Evolutionary conservation across 2,113 vertebrate genomes (phyloP).

Genomic region (Tupaia chinensis): DNA sequence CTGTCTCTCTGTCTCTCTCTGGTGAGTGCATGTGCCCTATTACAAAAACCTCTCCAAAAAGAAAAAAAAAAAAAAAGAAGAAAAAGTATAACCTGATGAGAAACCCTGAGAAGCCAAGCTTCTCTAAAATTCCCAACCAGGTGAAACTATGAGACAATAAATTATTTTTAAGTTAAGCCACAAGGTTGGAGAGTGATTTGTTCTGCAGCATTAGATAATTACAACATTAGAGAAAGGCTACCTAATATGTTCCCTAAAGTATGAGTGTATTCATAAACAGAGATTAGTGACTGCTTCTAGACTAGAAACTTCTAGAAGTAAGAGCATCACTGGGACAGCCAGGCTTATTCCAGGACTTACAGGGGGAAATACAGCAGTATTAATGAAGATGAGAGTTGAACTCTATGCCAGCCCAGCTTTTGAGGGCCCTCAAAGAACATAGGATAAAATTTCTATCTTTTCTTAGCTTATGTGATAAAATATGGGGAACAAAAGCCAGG

Average conservation of each 20-base stretch:
- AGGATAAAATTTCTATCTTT: neutral
- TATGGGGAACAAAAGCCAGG: neutral
- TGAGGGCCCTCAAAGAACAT: neutral
- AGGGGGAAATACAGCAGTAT: neutral
- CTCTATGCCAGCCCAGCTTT: neutral
- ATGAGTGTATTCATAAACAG: neutral
- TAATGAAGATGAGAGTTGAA: neutral
- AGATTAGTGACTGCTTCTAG: neutral
- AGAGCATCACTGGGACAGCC: neutral
- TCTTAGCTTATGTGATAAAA: neutral
- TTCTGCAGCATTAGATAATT: neutral
- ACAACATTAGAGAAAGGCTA: neutral
- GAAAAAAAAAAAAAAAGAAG: no score
- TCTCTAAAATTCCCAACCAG: neutral
- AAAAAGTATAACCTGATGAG: neutral
- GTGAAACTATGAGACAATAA: neutral
- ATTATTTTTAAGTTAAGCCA: neutral
- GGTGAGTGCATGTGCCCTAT: no score
- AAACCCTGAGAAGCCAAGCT: neutral
- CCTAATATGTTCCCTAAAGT: neutral
- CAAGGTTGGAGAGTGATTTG: neutral
- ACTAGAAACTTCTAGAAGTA: neutral
- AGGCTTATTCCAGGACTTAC: neutral
- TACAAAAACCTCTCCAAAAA: no score
- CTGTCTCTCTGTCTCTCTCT: no score